These are phyloP conservation scores for Tringa solitaria DNA, from an alignment of 2,113 vertebrate species.

Conservation along the genomic window DNA sequence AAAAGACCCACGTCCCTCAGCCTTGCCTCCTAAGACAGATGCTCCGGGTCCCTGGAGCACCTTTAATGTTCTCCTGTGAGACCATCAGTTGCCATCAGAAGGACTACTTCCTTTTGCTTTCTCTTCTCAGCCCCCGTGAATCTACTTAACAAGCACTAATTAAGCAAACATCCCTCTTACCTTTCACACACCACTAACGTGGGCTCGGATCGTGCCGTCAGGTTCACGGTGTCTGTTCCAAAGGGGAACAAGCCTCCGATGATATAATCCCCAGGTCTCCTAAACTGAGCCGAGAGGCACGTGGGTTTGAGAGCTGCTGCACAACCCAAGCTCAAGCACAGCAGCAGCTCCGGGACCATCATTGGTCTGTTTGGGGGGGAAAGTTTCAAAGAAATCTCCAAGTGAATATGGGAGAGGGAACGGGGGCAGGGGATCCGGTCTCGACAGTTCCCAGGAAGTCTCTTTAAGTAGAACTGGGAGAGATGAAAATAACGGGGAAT, in stretches of 20 bases:
- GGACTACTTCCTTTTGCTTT: not conserved
- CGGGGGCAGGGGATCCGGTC: not conserved
- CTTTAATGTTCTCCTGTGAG: accelerated
- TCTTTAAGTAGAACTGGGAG: not conserved
- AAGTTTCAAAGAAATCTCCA: not conserved
- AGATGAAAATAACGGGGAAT: not conserved
- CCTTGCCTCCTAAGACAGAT: too few species aligned
- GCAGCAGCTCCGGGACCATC: not conserved
- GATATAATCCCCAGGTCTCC: constrained; percentile 76
- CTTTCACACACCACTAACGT: constrained; percentile 70
- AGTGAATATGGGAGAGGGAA: accelerated
- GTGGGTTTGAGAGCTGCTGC: constrained; percentile 48
- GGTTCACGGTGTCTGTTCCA: constrained; percentile 44
- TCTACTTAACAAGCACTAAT: accelerated
- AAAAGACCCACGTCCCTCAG: too few species aligned
- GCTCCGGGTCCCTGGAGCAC: not conserved
- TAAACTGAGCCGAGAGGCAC: constrained; percentile 73
- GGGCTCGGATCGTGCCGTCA: constrained; percentile 52
- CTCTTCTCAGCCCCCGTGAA: not conserved
- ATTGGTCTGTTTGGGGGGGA: not conserved
- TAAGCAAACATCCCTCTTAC: constrained; percentile 35
- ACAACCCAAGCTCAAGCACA: not conserved
- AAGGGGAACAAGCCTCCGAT: constrained; percentile 88
- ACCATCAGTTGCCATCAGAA: not conserved
- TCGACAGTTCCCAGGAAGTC: not conserved